A percentile compares a stretch with the other conserved stretches of the same genome.
Evolutionary conservation across 2,888 invertebrate species (phyloP).

Genomic region (Heliconius charithonia): DNA sequence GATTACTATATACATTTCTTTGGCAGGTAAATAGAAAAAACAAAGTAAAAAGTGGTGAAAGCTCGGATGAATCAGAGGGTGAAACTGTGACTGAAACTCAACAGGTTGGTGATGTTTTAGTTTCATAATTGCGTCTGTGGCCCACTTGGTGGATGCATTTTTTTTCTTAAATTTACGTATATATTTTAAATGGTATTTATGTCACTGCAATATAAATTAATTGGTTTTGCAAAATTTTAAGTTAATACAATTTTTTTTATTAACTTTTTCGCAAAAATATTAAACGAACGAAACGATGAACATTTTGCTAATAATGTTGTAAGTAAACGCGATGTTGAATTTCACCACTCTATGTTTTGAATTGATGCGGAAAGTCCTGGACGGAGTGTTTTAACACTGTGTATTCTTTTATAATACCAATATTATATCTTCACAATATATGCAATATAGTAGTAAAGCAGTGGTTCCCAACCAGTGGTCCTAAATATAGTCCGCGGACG

Average conservation of each 20-base stretch:
- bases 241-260: not conserved
- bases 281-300: not conserved
- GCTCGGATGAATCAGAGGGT: conserved; percentile 80
- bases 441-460: too few species aligned
- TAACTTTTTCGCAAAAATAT: not conserved
- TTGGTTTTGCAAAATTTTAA: not conserved
- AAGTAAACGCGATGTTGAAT: not conserved
- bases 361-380: not conserved
- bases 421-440: too few species aligned
- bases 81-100: conserved; percentile 80
- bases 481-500: too few species aligned
- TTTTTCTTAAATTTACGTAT: not conserved
- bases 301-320: not conserved
- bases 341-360: not conserved
- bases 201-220: not conserved
- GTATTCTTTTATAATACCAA: too few species aligned
- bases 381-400: too few species aligned
- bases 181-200: not conserved
- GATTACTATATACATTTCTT: not conserved
- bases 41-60: conserved; percentile 76
- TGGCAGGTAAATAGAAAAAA: conserved; percentile 80
- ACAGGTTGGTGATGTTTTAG: conserved; percentile 63
- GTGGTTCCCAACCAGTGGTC: too few species aligned
- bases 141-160: not conserved
- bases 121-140: not conserved